A percentile compares a stretch with the other conserved stretches of the same genome.
Evolutionary conservation across 2,797 vertebrate species (phyloP).

Genomic region (Falco columbarius): DNA sequence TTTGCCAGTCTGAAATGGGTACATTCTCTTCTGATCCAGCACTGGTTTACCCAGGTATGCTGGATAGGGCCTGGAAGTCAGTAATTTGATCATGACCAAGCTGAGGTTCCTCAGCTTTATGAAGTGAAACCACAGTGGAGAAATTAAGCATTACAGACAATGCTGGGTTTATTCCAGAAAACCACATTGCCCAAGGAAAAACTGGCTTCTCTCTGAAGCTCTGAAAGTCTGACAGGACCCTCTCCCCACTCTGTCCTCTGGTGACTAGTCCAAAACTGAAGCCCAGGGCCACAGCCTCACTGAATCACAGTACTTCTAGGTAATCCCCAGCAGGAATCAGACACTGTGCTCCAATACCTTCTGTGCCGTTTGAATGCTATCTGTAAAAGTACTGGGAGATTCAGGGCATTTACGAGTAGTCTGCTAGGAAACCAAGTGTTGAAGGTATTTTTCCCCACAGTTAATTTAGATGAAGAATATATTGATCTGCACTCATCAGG

Average conservation of each 20-base stretch:
- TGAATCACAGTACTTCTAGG: not conserved
- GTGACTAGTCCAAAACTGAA: not conserved
- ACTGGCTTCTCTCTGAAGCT: not conserved
- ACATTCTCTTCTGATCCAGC: not conserved
- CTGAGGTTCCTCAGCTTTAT: not conserved
- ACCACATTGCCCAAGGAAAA: not conserved
- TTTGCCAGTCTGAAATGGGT: not conserved
- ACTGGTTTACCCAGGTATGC: not conserved
- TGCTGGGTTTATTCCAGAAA: not conserved
- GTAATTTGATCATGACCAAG: not conserved
- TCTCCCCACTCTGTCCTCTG: not conserved
- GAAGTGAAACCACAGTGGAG: not conserved
- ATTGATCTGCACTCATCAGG: not conserved
- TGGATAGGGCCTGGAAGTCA: not conserved
- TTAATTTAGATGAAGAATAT: not conserved
- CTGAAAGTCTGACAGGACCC: not conserved
- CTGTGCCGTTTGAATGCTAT: not conserved
- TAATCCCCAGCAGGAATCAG: not conserved
- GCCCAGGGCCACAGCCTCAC: not conserved
- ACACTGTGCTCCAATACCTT: not conserved
- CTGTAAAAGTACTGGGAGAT: not conserved
- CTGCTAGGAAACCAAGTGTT: not conserved
- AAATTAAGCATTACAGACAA: not conserved
- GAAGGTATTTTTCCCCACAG: not conserved
- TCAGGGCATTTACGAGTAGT: not conserved